A percentile compares a stretch with the other conserved stretches of the same genome.
phyloP scores from a whole-genome alignment of 1,140 invertebrate species.

The Ceratosolen solmsi region DNA sequence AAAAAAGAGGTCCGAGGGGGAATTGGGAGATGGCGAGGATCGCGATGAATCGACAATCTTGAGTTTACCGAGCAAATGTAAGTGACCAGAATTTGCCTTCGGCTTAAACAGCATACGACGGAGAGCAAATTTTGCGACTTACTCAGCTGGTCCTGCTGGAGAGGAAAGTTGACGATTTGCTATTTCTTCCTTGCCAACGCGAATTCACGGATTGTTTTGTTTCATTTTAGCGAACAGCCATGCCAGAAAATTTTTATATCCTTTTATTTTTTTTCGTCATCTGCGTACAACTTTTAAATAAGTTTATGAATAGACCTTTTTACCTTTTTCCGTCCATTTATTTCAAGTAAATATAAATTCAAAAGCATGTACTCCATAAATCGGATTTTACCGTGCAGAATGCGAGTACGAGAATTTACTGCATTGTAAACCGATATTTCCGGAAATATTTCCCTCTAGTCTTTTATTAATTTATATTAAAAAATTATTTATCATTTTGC shows the following conservation, averaged over 20 bases:
- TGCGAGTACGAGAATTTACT: slow-evolving; percentile 30
- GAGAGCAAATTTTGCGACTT: background rate
- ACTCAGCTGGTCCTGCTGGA: too few relatives aligned
- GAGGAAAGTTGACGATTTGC: background rate
- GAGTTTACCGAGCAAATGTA: slow-evolving; percentile 29
- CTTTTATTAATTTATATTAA: slow-evolving; percentile 30
- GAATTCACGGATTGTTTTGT: slow-evolving; percentile 11
- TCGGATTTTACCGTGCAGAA: slow-evolving; percentile 31
- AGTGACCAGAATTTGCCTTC: background rate
- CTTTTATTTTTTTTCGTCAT: background rate
- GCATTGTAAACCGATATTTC: slow-evolving; percentile 40
- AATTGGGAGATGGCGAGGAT: background rate
- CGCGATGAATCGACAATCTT: slow-evolving; percentile 14
- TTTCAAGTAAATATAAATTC: slow-evolving; percentile 43
- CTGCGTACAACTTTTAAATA: slow-evolving; percentile 26
- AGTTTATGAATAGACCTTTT: slow-evolving; percentile 22
- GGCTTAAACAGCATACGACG: background rate
- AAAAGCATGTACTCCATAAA: slow-evolving; percentile 28
- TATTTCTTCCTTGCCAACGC: slow-evolving; percentile 6
- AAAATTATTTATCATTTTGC: slow-evolving; percentile 16
- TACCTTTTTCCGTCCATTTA: slow-evolving; percentile 22
- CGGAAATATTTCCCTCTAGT: slow-evolving; percentile 17
- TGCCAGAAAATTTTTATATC: slow-evolving; percentile 15
- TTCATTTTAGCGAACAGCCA: background rate
- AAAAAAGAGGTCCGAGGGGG: background rate